Conservation (phyloP, 2,113 vertebrate species). For the Lycocorax pyrrhopterus region DNA sequence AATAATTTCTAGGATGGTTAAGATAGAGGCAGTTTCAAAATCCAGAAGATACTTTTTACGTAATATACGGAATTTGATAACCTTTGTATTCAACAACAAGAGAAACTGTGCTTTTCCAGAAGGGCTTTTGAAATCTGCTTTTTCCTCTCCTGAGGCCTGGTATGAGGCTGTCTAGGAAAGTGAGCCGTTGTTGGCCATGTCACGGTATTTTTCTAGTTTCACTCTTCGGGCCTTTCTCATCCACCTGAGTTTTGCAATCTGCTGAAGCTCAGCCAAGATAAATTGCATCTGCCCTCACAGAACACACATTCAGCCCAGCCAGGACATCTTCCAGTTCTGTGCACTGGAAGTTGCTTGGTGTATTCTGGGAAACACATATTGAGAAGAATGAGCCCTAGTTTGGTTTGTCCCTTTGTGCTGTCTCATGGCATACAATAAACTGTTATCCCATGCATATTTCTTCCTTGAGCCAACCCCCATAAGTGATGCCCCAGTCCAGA, state of each 20-base stretch:
- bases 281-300: not conserved
- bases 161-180: constrained; percentile 42
- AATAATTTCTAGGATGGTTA: not conserved
- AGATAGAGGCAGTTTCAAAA: not conserved
- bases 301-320: not conserved
- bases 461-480: not conserved
- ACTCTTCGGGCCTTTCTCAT: not conserved
- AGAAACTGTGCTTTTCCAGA: not conserved
- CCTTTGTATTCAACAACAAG: not conserved
- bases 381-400: not conserved
- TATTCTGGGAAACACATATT: not conserved
- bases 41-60: not conserved
- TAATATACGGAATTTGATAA: not conserved
- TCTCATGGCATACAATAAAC: not conserved
- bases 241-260: constrained; percentile 12
- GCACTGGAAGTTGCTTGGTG: not conserved
- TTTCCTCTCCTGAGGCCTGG: not conserved
- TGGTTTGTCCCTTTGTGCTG: not conserved
- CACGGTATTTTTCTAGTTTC: not conserved
- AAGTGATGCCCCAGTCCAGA: not conserved
- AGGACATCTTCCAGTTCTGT: not conserved
- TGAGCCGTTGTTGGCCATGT: not conserved
- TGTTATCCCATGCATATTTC: not conserved
- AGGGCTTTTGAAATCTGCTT: not conserved
- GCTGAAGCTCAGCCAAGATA: not conserved